Evolutionary conservation across 2,113 vertebrate species (phyloP).

Genomic region (Sprattus sprattus): DNA sequence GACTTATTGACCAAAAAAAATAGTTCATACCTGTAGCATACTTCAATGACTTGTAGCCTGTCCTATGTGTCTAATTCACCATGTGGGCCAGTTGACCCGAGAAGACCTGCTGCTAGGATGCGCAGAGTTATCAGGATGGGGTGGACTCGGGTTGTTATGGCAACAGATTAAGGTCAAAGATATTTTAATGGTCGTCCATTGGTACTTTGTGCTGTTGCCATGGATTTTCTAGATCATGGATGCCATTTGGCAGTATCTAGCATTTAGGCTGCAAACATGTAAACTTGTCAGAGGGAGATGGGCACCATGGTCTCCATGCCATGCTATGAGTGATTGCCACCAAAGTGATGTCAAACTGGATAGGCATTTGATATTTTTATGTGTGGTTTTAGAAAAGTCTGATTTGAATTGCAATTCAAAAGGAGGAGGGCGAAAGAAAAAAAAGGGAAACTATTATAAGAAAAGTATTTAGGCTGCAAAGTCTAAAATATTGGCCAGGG

Average conservation of each 20-base stretch:
- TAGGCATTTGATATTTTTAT: too few relatives aligned
- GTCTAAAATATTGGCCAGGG: too few relatives aligned
- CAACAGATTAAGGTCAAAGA: slow-evolving; percentile 60
- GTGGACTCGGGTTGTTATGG: slow-evolving; percentile 49
- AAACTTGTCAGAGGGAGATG: background rate
- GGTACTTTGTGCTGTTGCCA: slow-evolving; percentile 5
- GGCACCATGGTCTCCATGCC: too few relatives aligned
- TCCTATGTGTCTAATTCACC: too few relatives aligned
- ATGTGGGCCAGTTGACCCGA: too few relatives aligned
- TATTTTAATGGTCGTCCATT: slow-evolving; percentile 37
- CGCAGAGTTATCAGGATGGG: background rate
- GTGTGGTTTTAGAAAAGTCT: too few relatives aligned
- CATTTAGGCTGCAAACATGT: background rate
- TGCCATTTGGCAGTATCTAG: background rate
- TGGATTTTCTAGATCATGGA: slow-evolving; percentile 21
- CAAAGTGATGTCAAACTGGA: too few relatives aligned
- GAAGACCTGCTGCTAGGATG: slow-evolving; percentile 1
- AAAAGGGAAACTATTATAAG: too few relatives aligned
- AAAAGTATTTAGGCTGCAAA: too few relatives aligned
- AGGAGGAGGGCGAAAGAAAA: too few relatives aligned
- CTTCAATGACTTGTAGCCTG: background rate
- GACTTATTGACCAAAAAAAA: background rate
- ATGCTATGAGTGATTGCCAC: too few relatives aligned
- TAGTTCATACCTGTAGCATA: background rate
- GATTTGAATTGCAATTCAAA: too few relatives aligned